A percentile compares a stretch with the other conserved stretches of the same genome.
Conservation (phyloP, 2,113 vertebrate genomes). For the Lathamus discolor region DNA sequence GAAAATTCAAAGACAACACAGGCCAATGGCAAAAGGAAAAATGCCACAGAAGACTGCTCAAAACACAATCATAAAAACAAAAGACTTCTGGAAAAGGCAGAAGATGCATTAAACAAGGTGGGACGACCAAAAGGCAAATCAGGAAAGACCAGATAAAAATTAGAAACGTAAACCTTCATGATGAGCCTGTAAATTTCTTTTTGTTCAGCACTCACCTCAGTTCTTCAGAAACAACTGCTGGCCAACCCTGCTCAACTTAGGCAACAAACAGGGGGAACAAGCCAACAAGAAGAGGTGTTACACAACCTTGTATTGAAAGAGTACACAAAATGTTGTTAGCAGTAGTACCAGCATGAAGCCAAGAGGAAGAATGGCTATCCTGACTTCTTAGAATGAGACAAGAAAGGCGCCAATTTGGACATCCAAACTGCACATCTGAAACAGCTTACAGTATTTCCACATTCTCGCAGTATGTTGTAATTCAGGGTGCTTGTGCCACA, state of each 20-base stretch:
- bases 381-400: background rate
- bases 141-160: background rate
- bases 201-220: rapidly evolving
- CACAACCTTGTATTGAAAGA: background rate
- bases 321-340: background rate
- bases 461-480: slow-evolving; percentile 38
- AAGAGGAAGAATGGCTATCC: background rate
- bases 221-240: background rate
- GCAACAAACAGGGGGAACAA: background rate
- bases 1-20: background rate
- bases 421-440: slow-evolving; percentile 3
- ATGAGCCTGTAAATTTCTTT: background rate
- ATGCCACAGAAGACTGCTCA: background rate
- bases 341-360: background rate
- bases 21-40: background rate
- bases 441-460: slow-evolving; percentile 39
- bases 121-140: background rate
- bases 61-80: background rate
- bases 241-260: background rate
- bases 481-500: slow-evolving; percentile 36
- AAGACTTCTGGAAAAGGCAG: background rate
- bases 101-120: background rate
- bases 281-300: background rate
- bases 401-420: slow-evolving; percentile 4
- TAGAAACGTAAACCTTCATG: background rate